These are phyloP conservation scores for Eulithis prunata DNA, from an alignment of 2,888 invertebrate genomes.

Conservation along the genomic window DNA sequence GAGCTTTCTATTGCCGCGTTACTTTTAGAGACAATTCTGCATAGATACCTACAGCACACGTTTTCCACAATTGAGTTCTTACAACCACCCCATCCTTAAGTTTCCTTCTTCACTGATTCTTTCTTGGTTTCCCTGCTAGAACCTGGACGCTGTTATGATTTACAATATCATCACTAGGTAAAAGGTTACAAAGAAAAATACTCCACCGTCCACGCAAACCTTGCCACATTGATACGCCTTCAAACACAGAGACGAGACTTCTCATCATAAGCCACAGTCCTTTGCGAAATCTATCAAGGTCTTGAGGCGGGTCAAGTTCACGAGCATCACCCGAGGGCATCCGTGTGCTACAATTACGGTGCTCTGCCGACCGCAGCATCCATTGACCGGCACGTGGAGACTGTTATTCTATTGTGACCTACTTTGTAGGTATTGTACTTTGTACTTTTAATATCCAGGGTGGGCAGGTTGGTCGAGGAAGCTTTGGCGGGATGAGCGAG, in stretches of 20 bases:
- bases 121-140: background rate
- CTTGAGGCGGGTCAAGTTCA: slow-evolving; percentile 62
- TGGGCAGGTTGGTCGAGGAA: too few relatives aligned
- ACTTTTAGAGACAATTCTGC: too few relatives aligned
- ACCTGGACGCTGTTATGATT: background rate
- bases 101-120: too few relatives aligned
- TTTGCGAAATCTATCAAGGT: slow-evolving; percentile 30
- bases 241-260: slow-evolving; percentile 5
- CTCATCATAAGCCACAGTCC: slow-evolving; percentile 17
- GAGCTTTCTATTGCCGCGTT: too few relatives aligned
- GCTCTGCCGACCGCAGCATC: slow-evolving; percentile 63
- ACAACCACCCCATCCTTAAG: too few relatives aligned
- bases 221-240: slow-evolving; percentile 5
- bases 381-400: slow-evolving; percentile 50
- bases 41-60: background rate
- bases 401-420: slow-evolving; percentile 19
- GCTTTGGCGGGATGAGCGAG: too few relatives aligned
- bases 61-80: background rate
- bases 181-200: background rate
- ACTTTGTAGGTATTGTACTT: too few relatives aligned
- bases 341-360: slow-evolving; percentile 51
- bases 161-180: background rate
- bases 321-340: slow-evolving; percentile 46
- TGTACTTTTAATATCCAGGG: too few relatives aligned
- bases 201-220: background rate